Evolutionary conservation across 2,113 vertebrate species (phyloP), one percentile per base, ranked within the genome.

Genomic region (Callopanchax toddi): DNA sequence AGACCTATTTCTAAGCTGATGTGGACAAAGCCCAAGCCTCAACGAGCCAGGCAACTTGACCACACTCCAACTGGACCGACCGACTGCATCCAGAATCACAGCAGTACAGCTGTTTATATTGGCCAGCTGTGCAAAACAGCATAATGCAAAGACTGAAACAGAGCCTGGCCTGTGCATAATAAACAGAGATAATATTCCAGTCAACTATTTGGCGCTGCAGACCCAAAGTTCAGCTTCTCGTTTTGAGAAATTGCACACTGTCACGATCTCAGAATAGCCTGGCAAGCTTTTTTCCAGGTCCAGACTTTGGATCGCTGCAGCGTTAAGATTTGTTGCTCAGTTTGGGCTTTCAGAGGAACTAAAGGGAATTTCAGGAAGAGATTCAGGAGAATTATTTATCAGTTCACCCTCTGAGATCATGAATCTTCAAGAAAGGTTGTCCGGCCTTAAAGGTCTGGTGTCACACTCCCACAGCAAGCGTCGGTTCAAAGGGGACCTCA

Each of bases 401-500:
- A 22, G 4, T 40, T 67, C 20, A 56, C 25, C 36, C 12, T 26
- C 23, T 4, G 34, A 13, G 63, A 74, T 26, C 79, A 97, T 98
- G 97, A 99, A 94, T 92, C 91, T 97, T 63, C 96, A 96, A 65
- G 96, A 96, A 43, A 98, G 96, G 89, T 89, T 97, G 34, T 95
- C 96, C 0, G 93, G 96, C 40, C 91, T 99, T 0, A 93, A 93
- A 75, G 92, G 94, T 64, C 94, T 97, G 92, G 94, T 96, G 75
- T 90, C 95, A 0, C 88, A 93, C 76, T 95, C 97, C 1, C 94
- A 95, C 0, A 89, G 94, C 74, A 97, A 94, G 80, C 93, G 96
- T 0, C 92, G 95, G 17, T 83, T 87, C 61, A 95, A 94, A 76
- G 87, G 91, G 0, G 93, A 96, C 83, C 91, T 99, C 67, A 97